Evolutionary conservation across 1,140 invertebrate genomes (phyloP), one percentile per base, ranked within the genome.

Genomic region (Scaptomyza montana): DNA sequence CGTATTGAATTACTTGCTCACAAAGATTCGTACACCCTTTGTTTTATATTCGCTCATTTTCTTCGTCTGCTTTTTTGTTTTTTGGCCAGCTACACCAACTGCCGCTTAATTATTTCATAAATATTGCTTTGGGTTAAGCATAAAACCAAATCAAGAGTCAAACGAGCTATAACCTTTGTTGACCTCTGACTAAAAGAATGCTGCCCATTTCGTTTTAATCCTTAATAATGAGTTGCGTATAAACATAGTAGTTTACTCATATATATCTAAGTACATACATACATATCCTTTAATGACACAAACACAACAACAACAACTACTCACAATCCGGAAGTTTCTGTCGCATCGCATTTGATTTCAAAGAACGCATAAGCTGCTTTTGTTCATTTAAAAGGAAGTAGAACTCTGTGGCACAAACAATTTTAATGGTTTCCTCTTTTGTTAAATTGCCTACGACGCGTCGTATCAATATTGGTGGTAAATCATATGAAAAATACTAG

Each of bases 371-470:
- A 86, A 86, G 78, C 82, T 61, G 81, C 81, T 86, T 86, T 86
- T 86, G 78, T 49, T 67, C 78, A 71, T 25, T 59, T 36, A 84
- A 86, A 87, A 86, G 82, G 82, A 86, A 86, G 78, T 86, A 87
- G 75, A 86, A 82, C 81, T 78, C 47, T n/a, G 41, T 53, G 25
- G 13, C 13, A 56, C 51, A 66, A 82, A 77, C 66, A 59, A 84
- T 89, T 82, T 89, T 87, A 87, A 87, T 87, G 78, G 76, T 89
- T 87, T 87, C 82, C 82, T 84, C 79, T 87, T 78, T 76, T 87
- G 78, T 87, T 75, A 76, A 49, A 78, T 66, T 74, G 68, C 68
- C 36, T 64, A 56, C 51, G 60, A 39, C 64, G 74, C 51, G 60
- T 33, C 64, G 74, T 69, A 64, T 75, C 71, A 64, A 70, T 67